A percentile compares a stretch with the other conserved stretches of the same genome.
phyloP scores from a whole-genome alignment of 2,113 vertebrate species.

The Hepsetus odoe region DNA sequence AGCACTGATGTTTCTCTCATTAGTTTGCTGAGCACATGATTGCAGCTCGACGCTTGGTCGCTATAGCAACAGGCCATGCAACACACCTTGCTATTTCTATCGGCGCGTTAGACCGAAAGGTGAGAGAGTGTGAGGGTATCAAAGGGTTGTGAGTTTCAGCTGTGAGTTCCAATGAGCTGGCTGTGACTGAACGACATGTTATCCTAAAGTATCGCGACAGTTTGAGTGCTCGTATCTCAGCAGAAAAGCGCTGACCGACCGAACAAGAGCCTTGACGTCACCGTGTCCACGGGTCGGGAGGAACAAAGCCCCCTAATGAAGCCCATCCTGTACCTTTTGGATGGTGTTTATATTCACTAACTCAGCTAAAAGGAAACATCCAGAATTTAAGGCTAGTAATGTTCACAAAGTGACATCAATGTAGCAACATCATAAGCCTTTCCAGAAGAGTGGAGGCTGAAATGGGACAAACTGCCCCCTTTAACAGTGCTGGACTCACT shows the following conservation, averaged over 20 bases:
- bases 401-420: too few species aligned
- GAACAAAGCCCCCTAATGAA: too few species aligned
- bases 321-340: too few species aligned
- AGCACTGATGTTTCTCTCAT: constrained; percentile 33
- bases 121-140: not conserved
- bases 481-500: too few species aligned
- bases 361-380: too few species aligned
- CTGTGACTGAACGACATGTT: not conserved
- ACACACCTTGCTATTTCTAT: constrained; percentile 53
- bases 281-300: too few species aligned
- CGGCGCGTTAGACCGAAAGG: constrained; percentile 7
- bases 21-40: constrained; percentile 34
- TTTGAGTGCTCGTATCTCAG: not conserved
- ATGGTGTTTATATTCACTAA: too few species aligned
- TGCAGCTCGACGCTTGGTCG: constrained; percentile 2
- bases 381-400: too few species aligned
- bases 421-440: too few species aligned
- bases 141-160: not conserved
- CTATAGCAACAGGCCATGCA: constrained; percentile 57
- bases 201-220: not conserved
- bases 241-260: too few species aligned
- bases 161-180: not conserved
- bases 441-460: too few species aligned
- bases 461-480: too few species aligned
- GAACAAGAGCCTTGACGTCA: not conserved